Evolutionary conservation across 2,113 vertebrate species (phyloP), one percentile per base, ranked within the genome.

Genomic region (Silurus asotus): DNA sequence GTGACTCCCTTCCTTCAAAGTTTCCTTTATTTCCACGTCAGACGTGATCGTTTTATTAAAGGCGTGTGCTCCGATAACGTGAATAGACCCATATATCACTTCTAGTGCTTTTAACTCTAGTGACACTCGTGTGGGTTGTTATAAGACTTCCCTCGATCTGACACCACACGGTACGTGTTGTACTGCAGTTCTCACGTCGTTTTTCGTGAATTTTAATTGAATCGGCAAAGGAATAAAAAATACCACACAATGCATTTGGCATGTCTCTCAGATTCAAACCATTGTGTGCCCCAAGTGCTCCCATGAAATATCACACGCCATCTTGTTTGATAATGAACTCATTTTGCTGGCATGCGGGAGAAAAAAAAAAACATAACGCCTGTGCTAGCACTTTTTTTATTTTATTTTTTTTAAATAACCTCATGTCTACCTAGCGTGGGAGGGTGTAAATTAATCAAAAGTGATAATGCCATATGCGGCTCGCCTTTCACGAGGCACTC

Each of bases 391-490:
- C 81, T 59, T 72, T 83, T 78, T 81, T 70, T 55, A 2, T 37
- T 37, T 37, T 49, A 55, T 48, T 37, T 62, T 23, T n/a, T 70
- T 70, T 69, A 83, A 64, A 89, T 82, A 89, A 84, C 82, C 53
- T 76, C 80, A 25, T 7, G 25, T 88, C 88, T 87, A 84, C 88
- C 70, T 83, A 62, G 82, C 20, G 82, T 84, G 65, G 82, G 82
- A 84, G 80, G 85, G 76, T 89, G 88, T 84, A 87, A 89, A 89
- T 89, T 58, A 89, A 82, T 89, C 82, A 81, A 82, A 84, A 70
- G 61, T 51, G 78, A 75, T 87, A 58, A 62, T 84, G 85, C 88
- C 88, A 87, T 84, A 86, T 89, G 88, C 59, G 76, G 48, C 79
- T 45, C 51, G 70, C 78, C 81, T 84, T 74, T 67, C 78, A 55